phyloP scores from a whole-genome alignment of 2,888 invertebrate genomes.

The Muschampia plurimacula region DNA sequence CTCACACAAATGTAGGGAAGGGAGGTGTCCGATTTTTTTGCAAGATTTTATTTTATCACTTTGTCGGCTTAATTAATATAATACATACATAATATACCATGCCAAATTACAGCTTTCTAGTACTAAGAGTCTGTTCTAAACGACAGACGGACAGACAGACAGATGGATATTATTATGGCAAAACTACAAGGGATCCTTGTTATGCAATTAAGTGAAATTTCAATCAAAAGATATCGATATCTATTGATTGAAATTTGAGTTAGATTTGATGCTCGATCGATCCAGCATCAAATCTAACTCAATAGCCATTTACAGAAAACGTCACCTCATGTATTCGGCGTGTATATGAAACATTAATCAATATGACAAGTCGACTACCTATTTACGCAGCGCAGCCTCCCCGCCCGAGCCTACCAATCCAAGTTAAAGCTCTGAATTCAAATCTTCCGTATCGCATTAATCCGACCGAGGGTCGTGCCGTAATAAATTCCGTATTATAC shows the following conservation, averaged over 20 bases:
- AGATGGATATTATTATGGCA: too few species aligned
- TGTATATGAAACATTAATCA: constrained; percentile 58
- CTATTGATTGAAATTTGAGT: background rate
- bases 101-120: too few species aligned
- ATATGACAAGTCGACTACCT: constrained; percentile 50
- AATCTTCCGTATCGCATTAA: constrained; percentile 86
- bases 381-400: constrained; percentile 52
- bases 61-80: too few species aligned
- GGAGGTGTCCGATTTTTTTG: too few species aligned
- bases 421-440: constrained; percentile 83
- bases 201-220: too few species aligned
- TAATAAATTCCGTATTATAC: constrained; percentile 86
- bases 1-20: too few species aligned
- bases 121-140: too few species aligned
- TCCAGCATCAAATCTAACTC: background rate
- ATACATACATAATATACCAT: too few species aligned
- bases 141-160: too few species aligned
- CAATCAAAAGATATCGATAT: too few species aligned
- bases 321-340: constrained; percentile 25
- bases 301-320: constrained; percentile 9
- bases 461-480: constrained; percentile 79
- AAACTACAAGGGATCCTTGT: too few species aligned
- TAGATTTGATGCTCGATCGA: background rate
- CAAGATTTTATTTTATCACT: too few species aligned
- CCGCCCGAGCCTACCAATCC: constrained; percentile 73